Percentiles rank a stretch among this genome's conserved stretches.
phyloP scores from a whole-genome alignment of 2,113 vertebrate genomes.

The Miniopterus natalensis region DNA sequence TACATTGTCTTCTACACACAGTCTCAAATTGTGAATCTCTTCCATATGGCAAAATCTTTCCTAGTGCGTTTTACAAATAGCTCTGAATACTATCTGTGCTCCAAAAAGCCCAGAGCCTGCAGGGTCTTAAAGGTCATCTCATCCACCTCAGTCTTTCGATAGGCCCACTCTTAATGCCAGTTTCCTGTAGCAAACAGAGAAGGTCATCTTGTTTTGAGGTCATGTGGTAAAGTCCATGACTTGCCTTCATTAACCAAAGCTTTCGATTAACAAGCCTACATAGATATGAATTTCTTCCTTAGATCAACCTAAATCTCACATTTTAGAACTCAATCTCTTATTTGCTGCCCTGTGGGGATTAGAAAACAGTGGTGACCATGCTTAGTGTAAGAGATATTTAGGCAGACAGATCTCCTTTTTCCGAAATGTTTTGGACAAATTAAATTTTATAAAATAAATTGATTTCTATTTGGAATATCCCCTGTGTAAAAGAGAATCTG shows the following conservation, averaged over 20 bases:
- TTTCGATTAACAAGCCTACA: background rate
- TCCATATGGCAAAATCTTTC: constrained; percentile 29
- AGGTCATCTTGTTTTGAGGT: constrained; percentile 19
- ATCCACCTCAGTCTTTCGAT: background rate
- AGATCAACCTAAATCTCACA: constrained; percentile 47
- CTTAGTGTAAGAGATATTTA: constrained; percentile 36
- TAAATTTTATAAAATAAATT: constrained; percentile 70
- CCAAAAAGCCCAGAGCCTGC: background rate
- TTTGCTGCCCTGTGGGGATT: constrained; percentile 38
- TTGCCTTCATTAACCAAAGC: background rate
- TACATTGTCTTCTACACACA: constrained; percentile 44
- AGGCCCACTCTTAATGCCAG: background rate
- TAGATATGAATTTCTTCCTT: constrained; percentile 51
- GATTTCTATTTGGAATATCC: constrained; percentile 69
- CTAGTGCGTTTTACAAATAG: constrained; percentile 31
- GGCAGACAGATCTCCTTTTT: constrained; percentile 68
- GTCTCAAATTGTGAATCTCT: constrained; percentile 49
- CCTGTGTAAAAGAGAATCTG: constrained; percentile 40
- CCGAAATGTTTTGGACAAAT: constrained; percentile 57
- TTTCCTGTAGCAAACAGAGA: background rate
- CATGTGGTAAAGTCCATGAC: background rate
- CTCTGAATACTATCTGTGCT: background rate
- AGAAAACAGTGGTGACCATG: constrained; percentile 62
- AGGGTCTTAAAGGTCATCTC: background rate
- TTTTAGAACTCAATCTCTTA: constrained; percentile 52